These are phyloP conservation scores for Ostrea edulis DNA, from an alignment of 1,140 invertebrate genomes.

Conservation along the genomic window DNA sequence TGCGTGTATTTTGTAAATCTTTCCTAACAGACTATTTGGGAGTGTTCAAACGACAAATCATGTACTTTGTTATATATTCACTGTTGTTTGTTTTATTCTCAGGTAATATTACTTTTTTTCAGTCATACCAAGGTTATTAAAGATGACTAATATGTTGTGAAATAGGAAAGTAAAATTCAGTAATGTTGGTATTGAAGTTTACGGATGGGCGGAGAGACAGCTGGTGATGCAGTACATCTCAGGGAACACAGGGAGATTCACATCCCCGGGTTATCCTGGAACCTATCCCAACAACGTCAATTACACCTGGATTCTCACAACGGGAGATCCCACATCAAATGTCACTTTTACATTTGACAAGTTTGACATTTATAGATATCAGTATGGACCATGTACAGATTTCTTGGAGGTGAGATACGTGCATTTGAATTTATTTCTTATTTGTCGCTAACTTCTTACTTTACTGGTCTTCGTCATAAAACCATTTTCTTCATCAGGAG, in stretches of 20 bases:
- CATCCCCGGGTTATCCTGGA: neutral
- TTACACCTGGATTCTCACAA: neutral
- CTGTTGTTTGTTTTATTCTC: too few species aligned
- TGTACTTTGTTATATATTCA: too few species aligned
- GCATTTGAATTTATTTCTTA: neutral
- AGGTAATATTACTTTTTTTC: too few species aligned
- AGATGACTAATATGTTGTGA: too few species aligned
- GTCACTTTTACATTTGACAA: neutral
- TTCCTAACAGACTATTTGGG: too few species aligned
- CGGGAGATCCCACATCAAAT: neutral
- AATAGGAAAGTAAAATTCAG: too few species aligned
- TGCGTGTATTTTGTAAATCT: too few species aligned
- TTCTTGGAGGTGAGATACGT: neutral
- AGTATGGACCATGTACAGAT: neutral
- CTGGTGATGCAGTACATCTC: neutral
- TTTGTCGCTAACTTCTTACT: too few species aligned
- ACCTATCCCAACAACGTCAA: neutral
- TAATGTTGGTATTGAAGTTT: neutral
- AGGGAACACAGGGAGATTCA: neutral
- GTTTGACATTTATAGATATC: neutral
- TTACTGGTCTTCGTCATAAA: too few species aligned
- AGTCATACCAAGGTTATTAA: too few species aligned
- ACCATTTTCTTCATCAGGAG: too few species aligned
- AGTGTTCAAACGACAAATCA: too few species aligned
- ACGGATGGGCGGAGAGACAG: neutral